Evolutionary conservation across 2,113 vertebrate species (phyloP).

Genomic region (Athene cunicularia): DNA sequence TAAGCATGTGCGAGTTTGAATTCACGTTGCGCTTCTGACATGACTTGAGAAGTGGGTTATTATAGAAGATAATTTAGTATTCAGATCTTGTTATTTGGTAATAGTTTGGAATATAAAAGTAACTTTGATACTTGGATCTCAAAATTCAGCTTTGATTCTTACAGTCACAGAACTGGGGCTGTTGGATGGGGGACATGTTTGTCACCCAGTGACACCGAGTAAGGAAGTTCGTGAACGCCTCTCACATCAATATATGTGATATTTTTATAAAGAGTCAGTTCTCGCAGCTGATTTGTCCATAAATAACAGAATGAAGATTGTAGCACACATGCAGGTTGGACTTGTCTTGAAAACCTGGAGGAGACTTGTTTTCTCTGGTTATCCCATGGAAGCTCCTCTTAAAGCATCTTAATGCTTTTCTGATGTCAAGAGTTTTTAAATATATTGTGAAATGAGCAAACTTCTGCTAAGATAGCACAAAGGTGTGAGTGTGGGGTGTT

Average conservation of each 20-base stretch:
- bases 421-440: background rate
- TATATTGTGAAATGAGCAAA: background rate
- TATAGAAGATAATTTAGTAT: background rate
- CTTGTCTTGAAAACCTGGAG: background rate
- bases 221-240: background rate
- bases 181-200: background rate
- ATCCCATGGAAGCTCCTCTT: background rate
- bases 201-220: background rate
- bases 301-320: background rate
- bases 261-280: background rate
- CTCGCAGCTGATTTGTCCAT: background rate
- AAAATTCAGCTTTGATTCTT: background rate
- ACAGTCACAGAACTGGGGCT: background rate
- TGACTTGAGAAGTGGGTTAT: background rate
- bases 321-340: background rate
- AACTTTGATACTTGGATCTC: background rate
- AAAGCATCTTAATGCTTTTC: background rate
- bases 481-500: background rate
- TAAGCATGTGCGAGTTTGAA: background rate
- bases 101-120: background rate
- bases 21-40: background rate
- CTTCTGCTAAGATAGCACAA: background rate
- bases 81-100: background rate
- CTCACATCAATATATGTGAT: rapidly evolving
- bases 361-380: background rate